These are phyloP conservation scores for Scaptodrosophila lebanonensis DNA, from an alignment of 1,140 invertebrate genomes.

Conservation along the genomic window DNA sequence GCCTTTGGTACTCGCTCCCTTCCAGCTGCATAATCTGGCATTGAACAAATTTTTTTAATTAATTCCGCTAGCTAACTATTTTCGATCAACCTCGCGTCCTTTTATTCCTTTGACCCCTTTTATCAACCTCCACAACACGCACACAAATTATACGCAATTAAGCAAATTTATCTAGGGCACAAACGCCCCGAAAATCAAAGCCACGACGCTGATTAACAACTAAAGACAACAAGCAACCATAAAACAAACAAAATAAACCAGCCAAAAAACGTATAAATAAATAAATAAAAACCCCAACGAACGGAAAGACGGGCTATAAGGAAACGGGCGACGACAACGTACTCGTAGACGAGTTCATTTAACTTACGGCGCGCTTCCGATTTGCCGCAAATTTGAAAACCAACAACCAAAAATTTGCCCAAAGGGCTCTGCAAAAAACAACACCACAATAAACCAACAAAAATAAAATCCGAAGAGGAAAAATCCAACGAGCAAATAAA, in stretches of 20 bases:
- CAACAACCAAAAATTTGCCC: constrained; percentile 68
- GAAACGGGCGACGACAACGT: constrained; percentile 44
- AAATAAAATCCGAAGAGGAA: constrained; percentile 45
- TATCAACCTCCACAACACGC: no score
- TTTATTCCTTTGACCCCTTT: no score
- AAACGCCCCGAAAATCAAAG: constrained; percentile 37
- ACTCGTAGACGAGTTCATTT: constrained; percentile 57
- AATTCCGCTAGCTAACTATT: constrained; percentile 28
- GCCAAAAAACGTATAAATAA: constrained; percentile 27
- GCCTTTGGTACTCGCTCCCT: no score
- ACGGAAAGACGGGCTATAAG: constrained; percentile 63
- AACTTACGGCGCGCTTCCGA: constrained; percentile 72
- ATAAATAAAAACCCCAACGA: constrained; percentile 30
- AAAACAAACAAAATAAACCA: constrained; percentile 1
- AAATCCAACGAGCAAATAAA: constrained; percentile 63
- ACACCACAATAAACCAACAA: constrained; percentile 2
- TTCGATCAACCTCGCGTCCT: constrained; percentile 21
- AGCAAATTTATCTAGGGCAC: constrained; percentile 71
- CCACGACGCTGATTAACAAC: constrained; percentile 63
- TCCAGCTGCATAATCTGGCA: no score
- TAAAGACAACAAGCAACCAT: constrained; percentile 50
- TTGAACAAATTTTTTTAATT: constrained; percentile 21
- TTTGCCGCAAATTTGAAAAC: constrained; percentile 73
- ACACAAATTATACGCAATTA: constrained; percentile 74
- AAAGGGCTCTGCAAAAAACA: constrained; percentile 42